Percentiles rank a stretch among this genome's conserved stretches.
phyloP scores from a whole-genome alignment of 1,140 invertebrate genomes.

The Semibalanus balanoides region DNA sequence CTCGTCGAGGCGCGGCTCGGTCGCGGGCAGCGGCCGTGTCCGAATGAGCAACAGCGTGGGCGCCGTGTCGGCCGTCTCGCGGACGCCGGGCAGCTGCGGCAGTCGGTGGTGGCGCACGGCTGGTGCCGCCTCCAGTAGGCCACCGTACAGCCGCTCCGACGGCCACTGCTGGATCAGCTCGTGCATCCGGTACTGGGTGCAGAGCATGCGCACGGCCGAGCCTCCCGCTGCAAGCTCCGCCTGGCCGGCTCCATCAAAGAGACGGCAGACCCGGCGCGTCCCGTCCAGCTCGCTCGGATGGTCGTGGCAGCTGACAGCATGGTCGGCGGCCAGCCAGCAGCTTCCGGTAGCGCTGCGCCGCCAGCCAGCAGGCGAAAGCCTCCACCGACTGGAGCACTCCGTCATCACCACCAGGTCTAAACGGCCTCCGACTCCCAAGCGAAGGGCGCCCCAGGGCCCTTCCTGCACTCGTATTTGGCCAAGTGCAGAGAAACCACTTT shows the following conservation, averaged over 20 bases:
- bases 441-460: no score
- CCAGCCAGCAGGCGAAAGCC: conserved; percentile 45
- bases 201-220: conserved; percentile 36
- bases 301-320: conserved; percentile 44
- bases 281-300: conserved; percentile 33
- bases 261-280: conserved; percentile 31
- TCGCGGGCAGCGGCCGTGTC: conserved; percentile 40
- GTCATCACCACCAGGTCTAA: conserved; percentile 44
- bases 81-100: neutral
- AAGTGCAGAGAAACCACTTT: conserved; percentile 35
- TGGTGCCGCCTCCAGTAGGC: conserved; percentile 32
- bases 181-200: conserved; percentile 46
- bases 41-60: conserved; percentile 34
- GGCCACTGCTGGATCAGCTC: conserved; percentile 43
- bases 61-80: neutral
- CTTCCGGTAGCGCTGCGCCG: conserved; percentile 33
- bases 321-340: conserved; percentile 45
- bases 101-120: conserved; percentile 2
- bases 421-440: conserved; percentile 34
- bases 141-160: conserved; percentile 37
- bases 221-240: conserved; percentile 31
- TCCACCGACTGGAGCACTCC: conserved; percentile 45
- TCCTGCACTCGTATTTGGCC: conserved; percentile 10
- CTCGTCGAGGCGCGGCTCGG: conserved; percentile 35
- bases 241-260: conserved; percentile 45